Conservation (phyloP, 2,888 invertebrate genomes). For the Parnassius mnemosyne region DNA sequence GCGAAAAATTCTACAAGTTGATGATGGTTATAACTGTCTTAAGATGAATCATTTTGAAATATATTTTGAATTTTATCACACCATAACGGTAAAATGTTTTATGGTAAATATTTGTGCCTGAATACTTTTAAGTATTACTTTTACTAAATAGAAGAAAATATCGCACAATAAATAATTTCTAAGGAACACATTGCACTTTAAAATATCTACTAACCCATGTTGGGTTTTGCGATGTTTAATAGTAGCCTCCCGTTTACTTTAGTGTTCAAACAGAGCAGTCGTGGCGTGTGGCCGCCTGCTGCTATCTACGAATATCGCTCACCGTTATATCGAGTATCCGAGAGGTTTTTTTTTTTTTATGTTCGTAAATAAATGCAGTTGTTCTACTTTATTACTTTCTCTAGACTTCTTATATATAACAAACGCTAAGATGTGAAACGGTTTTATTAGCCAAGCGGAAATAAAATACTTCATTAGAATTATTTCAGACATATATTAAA, state of each 20-base stretch:
- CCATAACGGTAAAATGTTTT: no score
- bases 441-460: slow-evolving; percentile 3
- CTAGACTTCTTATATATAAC: background rate
- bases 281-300: slow-evolving; percentile 30
- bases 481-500: slow-evolving; percentile 5
- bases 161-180: no score
- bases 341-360: slow-evolving; percentile 12
- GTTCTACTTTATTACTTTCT: slow-evolving; percentile 15
- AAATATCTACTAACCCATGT: slow-evolving; percentile 37
- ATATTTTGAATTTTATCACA: no score
- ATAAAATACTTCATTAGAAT: slow-evolving; percentile 8
- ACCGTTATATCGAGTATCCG: slow-evolving; percentile 34
- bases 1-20: no score
- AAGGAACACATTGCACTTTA: background rate
- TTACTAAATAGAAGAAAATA: no score
- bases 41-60: no score
- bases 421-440: background rate
- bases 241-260: slow-evolving; percentile 48
- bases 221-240: slow-evolving; percentile 50
- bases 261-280: slow-evolving; percentile 45
- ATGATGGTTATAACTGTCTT: no score
- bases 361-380: slow-evolving; percentile 27
- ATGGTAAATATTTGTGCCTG: no score
- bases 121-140: no score
- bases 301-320: slow-evolving; percentile 32